Evolutionary conservation across 2,797 vertebrate species (phyloP).

Genomic region (Muraenolepis orangiensis): DNA sequence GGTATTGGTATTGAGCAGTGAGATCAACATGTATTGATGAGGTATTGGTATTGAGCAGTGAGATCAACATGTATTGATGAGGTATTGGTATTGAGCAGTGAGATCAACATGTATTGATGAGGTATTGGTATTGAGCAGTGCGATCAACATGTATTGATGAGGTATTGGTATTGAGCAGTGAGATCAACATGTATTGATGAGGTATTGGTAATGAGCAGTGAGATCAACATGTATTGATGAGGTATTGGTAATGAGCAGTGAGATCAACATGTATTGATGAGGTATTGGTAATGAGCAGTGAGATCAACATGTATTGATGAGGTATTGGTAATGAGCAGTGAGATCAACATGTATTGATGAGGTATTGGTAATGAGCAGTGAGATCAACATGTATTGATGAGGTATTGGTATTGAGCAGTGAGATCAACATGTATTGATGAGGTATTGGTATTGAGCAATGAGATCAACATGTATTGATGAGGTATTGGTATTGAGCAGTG

Average conservation of each 20-base stretch:
- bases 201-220: background rate
- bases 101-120: background rate
- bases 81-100: background rate
- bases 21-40: background rate
- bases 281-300: background rate
- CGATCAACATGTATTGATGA: background rate
- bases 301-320: background rate
- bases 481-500: background rate
- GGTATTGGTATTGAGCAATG: background rate
- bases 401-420: background rate
- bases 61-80: background rate
- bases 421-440: background rate
- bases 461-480: background rate
- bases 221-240: background rate
- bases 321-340: background rate
- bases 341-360: background rate
- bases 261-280: background rate
- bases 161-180: background rate
- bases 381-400: background rate
- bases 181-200: background rate
- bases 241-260: background rate
- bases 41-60: background rate
- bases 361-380: background rate
- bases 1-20: background rate
- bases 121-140: background rate